phyloP scores from a whole-genome alignment of 2,113 vertebrate species.

The Oryzias melastigma region DNA sequence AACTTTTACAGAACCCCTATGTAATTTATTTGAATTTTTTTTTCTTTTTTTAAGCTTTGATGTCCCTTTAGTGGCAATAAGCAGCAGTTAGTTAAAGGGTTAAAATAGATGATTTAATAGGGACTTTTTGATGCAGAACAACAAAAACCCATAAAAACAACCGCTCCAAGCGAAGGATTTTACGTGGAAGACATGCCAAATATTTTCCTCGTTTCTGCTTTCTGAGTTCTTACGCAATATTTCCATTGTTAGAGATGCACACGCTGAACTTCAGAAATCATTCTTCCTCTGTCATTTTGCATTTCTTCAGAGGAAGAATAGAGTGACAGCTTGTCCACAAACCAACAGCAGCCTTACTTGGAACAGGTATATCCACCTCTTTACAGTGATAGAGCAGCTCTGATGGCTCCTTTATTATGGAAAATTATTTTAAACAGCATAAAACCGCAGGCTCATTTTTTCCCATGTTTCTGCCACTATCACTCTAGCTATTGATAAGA shows the following conservation, averaged over 20 bases:
- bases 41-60: too few species aligned
- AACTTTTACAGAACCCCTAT: too few species aligned
- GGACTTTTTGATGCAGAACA: neutral
- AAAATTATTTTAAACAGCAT: conserved; percentile 92
- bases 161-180: neutral
- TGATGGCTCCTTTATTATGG: conserved; percentile 94
- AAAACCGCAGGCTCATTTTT: conserved; percentile 90
- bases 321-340: conserved; percentile 74
- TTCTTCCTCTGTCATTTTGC: conserved; percentile 42
- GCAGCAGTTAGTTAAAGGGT: too few species aligned
- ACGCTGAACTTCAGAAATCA: conserved; percentile 37
- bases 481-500: conserved; percentile 99
- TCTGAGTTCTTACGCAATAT: conserved; percentile 6
- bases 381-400: conserved; percentile 74
- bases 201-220: neutral
- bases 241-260: conserved; percentile 25
- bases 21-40: too few species aligned
- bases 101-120: too few species aligned
- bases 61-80: too few species aligned
- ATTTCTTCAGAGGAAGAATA: conserved; percentile 53
- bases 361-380: conserved; percentile 59
- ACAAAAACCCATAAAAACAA: neutral
- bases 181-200: neutral
- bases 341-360: conserved; percentile 58
- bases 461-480: conserved; percentile 89